These are phyloP conservation scores for Sander lucioperca DNA, from an alignment of 2,113 vertebrate species.

Conservation along the genomic window DNA sequence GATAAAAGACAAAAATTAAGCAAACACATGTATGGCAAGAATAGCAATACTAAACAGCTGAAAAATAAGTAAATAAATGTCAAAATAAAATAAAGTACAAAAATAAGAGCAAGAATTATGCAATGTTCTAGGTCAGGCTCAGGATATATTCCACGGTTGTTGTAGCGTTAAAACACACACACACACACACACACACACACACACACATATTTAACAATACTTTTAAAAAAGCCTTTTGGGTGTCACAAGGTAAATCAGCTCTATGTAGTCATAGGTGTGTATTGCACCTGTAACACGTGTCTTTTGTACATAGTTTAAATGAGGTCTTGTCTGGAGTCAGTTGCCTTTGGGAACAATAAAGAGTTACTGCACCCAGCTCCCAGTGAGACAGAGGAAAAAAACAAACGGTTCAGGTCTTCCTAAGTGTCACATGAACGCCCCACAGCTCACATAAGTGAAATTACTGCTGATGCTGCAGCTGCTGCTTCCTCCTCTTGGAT, in stretches of 20 bases:
- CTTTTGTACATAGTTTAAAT: background rate
- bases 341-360: conserved; percentile 5
- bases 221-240: background rate
- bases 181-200: too few relatives aligned
- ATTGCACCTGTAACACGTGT: background rate
- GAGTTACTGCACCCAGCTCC: conserved; percentile 2
- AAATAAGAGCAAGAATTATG: too few relatives aligned
- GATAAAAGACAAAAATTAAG: too few relatives aligned
- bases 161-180: too few relatives aligned
- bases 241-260: background rate
- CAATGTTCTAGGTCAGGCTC: too few relatives aligned
- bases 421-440: background rate
- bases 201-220: too few relatives aligned
- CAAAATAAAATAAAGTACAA: too few relatives aligned
- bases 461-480: conserved; percentile 8
- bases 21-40: too few relatives aligned
- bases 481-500: background rate
- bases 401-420: background rate
- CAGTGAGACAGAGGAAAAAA: background rate
- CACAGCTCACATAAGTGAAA: background rate
- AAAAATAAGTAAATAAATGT: too few relatives aligned
- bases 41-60: too few relatives aligned
- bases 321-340: background rate
- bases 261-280: background rate
- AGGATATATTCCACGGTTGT: too few relatives aligned